Evolutionary conservation across 2,888 invertebrate species (phyloP), one percentile per base, ranked within the genome.

Genomic region (Tetrapedia diversipes): DNA sequence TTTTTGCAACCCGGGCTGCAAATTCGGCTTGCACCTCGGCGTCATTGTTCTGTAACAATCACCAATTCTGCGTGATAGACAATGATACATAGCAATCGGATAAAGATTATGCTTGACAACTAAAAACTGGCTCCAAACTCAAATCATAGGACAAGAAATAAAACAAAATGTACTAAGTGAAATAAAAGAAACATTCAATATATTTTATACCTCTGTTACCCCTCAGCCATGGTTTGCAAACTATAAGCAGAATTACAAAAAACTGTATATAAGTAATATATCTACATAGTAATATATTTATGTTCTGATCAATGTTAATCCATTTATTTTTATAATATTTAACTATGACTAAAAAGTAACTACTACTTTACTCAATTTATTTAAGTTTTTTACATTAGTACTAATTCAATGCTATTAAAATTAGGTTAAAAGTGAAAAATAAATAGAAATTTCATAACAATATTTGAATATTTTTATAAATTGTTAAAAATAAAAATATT

Each of bases 21-120:
- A 92, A 92, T 68, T 91, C 90, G 43, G 92, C 92, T 60, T 91
- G 89, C 80, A 89, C 86, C 74, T 88, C 89, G 45, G 84, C 85
- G 68, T 82, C 85, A 65, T 82, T 86, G 77, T 89, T 87, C 91
- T 91, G 89, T 83, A 90, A 90, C 85, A 88, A 90, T 88, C 87
- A 90, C 85, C 87, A 88, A 82, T 87, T 82, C 89, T 90, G 78
- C 86, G 84, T 90, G 90, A 90, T 84, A 90, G 87, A 90, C 86
- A 80, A 83, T 82, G 87, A 86, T 86, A 87, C 68, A 83, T 86
- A 77, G 76, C 65, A 82, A 80, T 81, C 75, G 61, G 73, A 70
- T 67, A 67, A 92, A 92, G 91, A 91, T 92, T 78, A 68, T 73
- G 83, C 79, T 85, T 82, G 81, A 83, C 77, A 89, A 89, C 88